Percentiles rank a stretch among this genome's conserved stretches.
phyloP scores from a whole-genome alignment of 2,888 invertebrate genomes.

The Scaptodrosophila latifasciaeformis region DNA sequence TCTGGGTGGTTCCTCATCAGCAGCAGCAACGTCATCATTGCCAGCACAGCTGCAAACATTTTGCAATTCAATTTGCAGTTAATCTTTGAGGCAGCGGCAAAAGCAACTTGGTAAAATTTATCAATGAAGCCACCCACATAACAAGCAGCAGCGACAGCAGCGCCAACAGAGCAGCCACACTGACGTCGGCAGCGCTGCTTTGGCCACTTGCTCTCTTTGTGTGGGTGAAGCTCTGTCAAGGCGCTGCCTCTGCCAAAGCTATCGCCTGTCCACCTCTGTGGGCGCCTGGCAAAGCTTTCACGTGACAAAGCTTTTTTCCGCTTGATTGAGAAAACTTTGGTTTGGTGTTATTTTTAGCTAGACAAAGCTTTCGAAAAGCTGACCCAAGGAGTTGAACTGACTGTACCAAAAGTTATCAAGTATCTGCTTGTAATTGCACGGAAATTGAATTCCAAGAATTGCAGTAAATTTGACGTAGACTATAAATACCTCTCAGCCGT shows the following conservation, averaged over 20 bases:
- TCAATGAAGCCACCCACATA: slow-evolving; percentile 72
- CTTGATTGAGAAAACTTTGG: slow-evolving; percentile 19
- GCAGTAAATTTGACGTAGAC: no score
- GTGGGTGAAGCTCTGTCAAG: slow-evolving; percentile 22
- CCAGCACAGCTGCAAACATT: slow-evolving; percentile 63
- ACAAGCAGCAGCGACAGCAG: slow-evolving; percentile 23
- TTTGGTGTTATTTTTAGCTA: slow-evolving; percentile 29
- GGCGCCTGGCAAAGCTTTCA: slow-evolving; percentile 21
- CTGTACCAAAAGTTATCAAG: no score
- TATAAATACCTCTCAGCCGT: no score
- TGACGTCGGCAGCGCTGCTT: slow-evolving; percentile 23
- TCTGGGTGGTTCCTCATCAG: no score
- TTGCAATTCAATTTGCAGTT: slow-evolving; percentile 70
- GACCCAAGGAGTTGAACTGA: background rate
- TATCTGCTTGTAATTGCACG: background rate
- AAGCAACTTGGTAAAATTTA: slow-evolving; percentile 51
- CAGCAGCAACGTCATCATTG: background rate
- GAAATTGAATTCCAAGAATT: slow-evolving; percentile 2
- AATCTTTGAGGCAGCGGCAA: slow-evolving; percentile 38
- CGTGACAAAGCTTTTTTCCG: background rate
- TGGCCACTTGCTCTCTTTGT: slow-evolving; percentile 35
- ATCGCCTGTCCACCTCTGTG: background rate
- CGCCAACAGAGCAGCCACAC: slow-evolving; percentile 17
- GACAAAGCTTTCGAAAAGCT: slow-evolving; percentile 20
- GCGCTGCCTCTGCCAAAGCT: slow-evolving; percentile 13